Base-by-base conservation (phyloP, 2,113 vertebrate genomes). In the Psammodynastes pulverulentus region DNA sequence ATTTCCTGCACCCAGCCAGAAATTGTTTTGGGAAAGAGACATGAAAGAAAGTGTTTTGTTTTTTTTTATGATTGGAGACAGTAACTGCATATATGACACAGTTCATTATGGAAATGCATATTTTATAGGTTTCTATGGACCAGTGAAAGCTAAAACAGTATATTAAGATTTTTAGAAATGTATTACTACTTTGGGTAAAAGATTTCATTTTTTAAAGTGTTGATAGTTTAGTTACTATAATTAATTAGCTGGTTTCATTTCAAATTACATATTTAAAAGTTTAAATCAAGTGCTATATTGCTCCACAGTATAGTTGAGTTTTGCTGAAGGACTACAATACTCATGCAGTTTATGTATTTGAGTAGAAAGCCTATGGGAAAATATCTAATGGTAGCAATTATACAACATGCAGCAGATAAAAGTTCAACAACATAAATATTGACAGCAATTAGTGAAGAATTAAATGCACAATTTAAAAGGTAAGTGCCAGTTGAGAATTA, bases 381-480 rank as follows among this genome's bases (percentile, higher is more conserved):
- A 95, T 90, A 96, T 96, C 95, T 97, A 96, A 96, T 97, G 93
- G 93, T 92, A 95, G 91, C 91, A 97, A 96, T 97, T 97, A 96
- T 95, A 91, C 88, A 96, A 95, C 94, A 96, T 86, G 85, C 87
- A 96, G 62, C 89, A 97, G 92, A 96, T 96, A 95, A 96, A 97
- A 97, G 93, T 97, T 96, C 95, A 97, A 91, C 84, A 88, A 90
- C 93, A 96, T 96, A 97, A 97, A 97, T 97, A 97, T 97, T 96
- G 94, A 97, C 96, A 93, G 91, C 89, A 96, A 96, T 97, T 97
- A 97, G 94, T 92, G 96, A 95, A 92, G 93, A 97, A 97, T 97
- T 97, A 97, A 97, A 97, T 95, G 94, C 94, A 94, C 92, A 91
- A 93, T 96, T 97, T 94, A 96, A 95, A 97, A 94, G 93, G 51